Conservation (phyloP, 1,140 invertebrate genomes). For the Gryon sp. region DNA sequence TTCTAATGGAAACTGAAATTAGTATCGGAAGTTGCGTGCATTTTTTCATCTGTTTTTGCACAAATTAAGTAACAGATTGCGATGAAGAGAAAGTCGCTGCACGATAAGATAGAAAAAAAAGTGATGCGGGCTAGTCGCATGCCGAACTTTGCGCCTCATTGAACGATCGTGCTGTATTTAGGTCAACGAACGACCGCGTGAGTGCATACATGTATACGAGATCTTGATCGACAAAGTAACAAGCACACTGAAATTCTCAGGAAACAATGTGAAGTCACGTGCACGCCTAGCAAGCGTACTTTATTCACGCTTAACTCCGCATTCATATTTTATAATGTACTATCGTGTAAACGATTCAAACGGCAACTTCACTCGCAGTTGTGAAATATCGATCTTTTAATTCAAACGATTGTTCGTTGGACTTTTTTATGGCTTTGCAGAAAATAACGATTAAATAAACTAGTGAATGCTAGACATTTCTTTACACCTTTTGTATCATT, state of each 20-base stretch:
- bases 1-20: no score
- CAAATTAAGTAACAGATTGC: not conserved
- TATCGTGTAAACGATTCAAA: constrained; percentile 47
- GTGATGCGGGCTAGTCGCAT: constrained; percentile 46
- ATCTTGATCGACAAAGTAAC: constrained; percentile 57
- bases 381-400: constrained; percentile 46
- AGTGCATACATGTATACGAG: constrained; percentile 38
- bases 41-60: not conserved
- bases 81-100: constrained; percentile 34
- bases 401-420: constrained; percentile 15
- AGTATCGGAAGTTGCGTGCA: no score
- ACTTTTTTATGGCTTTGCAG: not conserved
- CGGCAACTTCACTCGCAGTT: constrained; percentile 4
- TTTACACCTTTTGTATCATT: no score
- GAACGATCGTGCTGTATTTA: constrained; percentile 60
- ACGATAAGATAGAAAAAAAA: constrained; percentile 36
- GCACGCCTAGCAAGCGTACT: constrained; percentile 38
- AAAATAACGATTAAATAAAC: not conserved
- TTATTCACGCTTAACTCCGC: constrained; percentile 53
- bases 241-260: constrained; percentile 46
- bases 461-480: not conserved
- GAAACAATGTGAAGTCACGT: constrained; percentile 60
- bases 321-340: constrained; percentile 48
- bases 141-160: constrained; percentile 55
- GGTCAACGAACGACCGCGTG: constrained; percentile 65